Base-by-base conservation (phyloP, 2,113 vertebrate species). In the Mystacornis crossleyi region DNA sequence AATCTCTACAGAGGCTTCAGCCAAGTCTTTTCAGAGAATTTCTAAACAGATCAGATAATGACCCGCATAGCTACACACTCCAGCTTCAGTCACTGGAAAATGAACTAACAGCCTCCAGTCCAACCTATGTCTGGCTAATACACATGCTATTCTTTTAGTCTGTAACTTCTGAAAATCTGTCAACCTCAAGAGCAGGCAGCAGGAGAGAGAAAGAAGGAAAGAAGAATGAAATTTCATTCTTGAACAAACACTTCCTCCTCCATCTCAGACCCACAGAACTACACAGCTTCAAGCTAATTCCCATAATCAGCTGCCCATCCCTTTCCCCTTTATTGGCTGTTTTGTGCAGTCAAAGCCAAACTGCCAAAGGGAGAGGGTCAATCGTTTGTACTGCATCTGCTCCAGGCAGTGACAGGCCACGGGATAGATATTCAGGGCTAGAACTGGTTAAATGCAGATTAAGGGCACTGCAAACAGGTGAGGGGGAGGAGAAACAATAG, bases 291-390 rank as follows among this genome's bases (percentile, higher is more conserved):
- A 47, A 83, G 64, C 71, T 45, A 80, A 88, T 83, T 43, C 71
- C 34, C 8, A 5, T 80, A 19, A 93, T 64, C 55, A 92, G 75
- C 82, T 92, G 75, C 79, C 75, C 61, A 88, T 64, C 65, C 75
- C 80, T 93, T 95, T 86, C 88, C 60, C 55, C 69, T 95, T 96
- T 90, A 95, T 92, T 83, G 92, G 85, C 51, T 96, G 88, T 73
- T 96, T 62, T 86, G 64, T 74, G 79, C 82, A 93, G 90, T 67
- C 92, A 81, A 87, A 93, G 85, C 43, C 79, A 95, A 92, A 96
- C 18, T 55, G 95, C 88, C 75, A 29, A 43, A 92, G 96, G 91
- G 50, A 93, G 43, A 75, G 58, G 72, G 82, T 90, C 90, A 93
- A 95, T 96, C 55, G 4, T 96, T 96, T 71, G 69, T 5, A 1